Evolutionary conservation across 1,140 invertebrate species (phyloP).

Genomic region (Formica selysi): DNA sequence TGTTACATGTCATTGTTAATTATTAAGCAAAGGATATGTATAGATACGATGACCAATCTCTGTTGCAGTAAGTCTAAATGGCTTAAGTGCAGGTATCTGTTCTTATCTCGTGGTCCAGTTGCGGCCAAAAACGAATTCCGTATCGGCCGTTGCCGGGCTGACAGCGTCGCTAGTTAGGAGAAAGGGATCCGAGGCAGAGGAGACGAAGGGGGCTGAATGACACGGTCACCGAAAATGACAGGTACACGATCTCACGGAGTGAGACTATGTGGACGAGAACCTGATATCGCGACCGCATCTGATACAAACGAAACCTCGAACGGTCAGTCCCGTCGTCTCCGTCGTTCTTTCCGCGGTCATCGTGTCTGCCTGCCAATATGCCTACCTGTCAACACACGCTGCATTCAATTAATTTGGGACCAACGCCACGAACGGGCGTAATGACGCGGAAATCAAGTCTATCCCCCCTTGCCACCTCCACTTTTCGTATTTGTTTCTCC

Average conservation of each 20-base stretch:
- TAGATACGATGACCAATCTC: slow-evolving; percentile 14
- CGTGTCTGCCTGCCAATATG: slow-evolving; percentile 84
- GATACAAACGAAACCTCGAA: slow-evolving; percentile 81
- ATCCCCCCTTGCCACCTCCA: slow-evolving; percentile 49
- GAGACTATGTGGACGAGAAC: slow-evolving; percentile 77
- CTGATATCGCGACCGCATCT: slow-evolving; percentile 85
- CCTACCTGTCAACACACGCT: slow-evolving; percentile 86
- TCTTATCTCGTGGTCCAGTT: slow-evolving; percentile 70
- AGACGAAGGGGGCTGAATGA: slow-evolving; percentile 78
- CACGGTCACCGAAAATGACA: slow-evolving; percentile 86
- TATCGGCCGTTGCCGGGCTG: slow-evolving; percentile 67
- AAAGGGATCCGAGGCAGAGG: slow-evolving; percentile 68
- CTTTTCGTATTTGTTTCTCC: slow-evolving; percentile 31
- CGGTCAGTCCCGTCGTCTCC: slow-evolving; percentile 75
- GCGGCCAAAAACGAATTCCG: slow-evolving; percentile 57
- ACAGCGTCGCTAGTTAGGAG: slow-evolving; percentile 69
- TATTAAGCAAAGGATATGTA: neutral
- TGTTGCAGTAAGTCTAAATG: slow-evolving; percentile 45
- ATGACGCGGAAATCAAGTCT: slow-evolving; percentile 85
- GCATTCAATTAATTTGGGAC: slow-evolving; percentile 85
- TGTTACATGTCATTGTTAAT: slow-evolving; percentile 2
- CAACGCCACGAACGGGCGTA: slow-evolving; percentile 80
- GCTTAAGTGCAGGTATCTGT: slow-evolving; percentile 69
- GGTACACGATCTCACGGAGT: slow-evolving; percentile 83
- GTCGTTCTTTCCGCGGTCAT: slow-evolving; percentile 34